These are phyloP conservation scores for Diabrotica virgifera DNA, from an alignment of 1,140 invertebrate species.

Conservation along the genomic window DNA sequence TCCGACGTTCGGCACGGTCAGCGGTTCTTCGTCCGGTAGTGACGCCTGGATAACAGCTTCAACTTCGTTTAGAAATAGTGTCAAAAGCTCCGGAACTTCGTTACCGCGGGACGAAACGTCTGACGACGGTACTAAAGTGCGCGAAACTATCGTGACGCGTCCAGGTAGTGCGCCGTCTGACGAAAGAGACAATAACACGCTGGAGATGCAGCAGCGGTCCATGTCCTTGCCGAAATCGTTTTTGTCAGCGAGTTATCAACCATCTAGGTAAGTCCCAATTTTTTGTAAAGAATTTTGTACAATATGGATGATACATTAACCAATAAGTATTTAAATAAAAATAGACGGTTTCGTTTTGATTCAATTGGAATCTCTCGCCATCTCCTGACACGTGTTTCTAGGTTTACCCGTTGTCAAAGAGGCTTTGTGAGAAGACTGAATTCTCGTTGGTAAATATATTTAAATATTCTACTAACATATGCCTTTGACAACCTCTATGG, in stretches of 20 bases:
- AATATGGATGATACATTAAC: no score
- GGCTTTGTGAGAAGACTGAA: no score
- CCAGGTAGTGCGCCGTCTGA: constrained; percentile 57
- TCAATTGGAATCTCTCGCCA: no score
- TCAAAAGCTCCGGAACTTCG: constrained; percentile 53
- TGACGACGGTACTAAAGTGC: constrained; percentile 41
- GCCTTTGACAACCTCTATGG: no score
- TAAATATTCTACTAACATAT: no score
- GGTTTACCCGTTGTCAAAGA: no score
- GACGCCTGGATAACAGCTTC: constrained; percentile 56
- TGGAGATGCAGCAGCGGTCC: constrained; percentile 57
- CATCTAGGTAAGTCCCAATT: constrained; percentile 38
- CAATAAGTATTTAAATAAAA: no score
- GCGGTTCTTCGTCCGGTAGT: constrained; percentile 55
- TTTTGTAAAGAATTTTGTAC: neutral
- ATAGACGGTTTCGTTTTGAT: no score
- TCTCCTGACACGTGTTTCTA: no score
- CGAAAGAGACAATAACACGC: constrained; percentile 29
- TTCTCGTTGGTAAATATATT: no score
- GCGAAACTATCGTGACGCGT: constrained; percentile 49
- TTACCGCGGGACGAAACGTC: constrained; percentile 51
- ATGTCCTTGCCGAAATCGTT: constrained; percentile 65
- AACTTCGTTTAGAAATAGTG: constrained; percentile 50
- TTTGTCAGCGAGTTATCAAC: constrained; percentile 47
- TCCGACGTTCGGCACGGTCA: constrained; percentile 39